Evolutionary conservation across 2,797 vertebrate species (phyloP), one percentile per base, ranked within the genome.

Genomic region (Phalloptychus januarius): DNA sequence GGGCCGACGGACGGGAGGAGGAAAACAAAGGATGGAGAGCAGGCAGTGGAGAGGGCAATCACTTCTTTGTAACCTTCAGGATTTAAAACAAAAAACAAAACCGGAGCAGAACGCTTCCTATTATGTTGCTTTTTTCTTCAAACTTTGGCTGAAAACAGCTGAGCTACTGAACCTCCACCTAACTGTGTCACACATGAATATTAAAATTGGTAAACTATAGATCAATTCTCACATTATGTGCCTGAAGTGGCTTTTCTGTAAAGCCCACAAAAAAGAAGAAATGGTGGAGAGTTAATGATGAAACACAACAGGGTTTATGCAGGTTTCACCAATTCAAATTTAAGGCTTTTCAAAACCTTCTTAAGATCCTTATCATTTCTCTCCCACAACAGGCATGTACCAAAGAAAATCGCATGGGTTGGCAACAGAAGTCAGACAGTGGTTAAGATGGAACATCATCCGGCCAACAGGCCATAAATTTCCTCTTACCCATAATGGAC

Each of bases 1-100:
- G 79, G 79, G 79, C 83, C 75, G 74, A 79, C 74, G 77, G 84
- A 79, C 72, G 28, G 72, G 71, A 13, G 67, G 79, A 58, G 70
- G 65, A 77, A 77, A 83, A 79, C 12, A 78, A 67, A 78, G 72
- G 75, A 76, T 5, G 46, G 77, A 79, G 45, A 50, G 50, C 50
- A 31, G 65, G 46, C 1, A 28, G 46, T 54, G 77, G 45, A 63
- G 74, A 83, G 8, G 65, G 46, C 45, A 61, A 75, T 75, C 3
- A 74, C 61, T 83, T 83, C 58, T 70, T 61, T 61, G 42, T 75
- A 69, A 28, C 63, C 63, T 67, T 67, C 33, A 67, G 63, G 69
- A 79, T 36, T 46, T 31, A 54, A 44, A 78, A 20, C 79, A 75
- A 83, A 75, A 83, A 42, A 78, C 54, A 46, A 40, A 23, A 0